Conservation (phyloP, 2,113 vertebrate genomes). For the Petromus typicus region DNA sequence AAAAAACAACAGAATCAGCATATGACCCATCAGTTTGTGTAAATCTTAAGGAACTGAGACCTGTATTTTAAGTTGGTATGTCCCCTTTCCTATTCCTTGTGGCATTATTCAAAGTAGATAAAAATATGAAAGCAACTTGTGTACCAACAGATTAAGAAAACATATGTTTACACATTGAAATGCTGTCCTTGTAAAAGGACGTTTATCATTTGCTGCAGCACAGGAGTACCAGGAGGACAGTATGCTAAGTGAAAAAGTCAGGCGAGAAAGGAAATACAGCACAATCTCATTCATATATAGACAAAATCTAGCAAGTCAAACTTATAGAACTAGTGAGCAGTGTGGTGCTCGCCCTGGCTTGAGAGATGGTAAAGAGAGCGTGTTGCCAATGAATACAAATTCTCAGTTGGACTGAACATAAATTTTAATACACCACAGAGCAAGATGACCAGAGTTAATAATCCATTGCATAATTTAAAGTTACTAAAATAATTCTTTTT, state of each 20-base stretch:
- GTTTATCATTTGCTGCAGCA: neutral
- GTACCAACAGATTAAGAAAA: neutral
- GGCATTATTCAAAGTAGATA: neutral
- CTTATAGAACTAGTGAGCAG: no score
- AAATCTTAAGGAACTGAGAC: neutral
- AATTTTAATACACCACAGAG: neutral
- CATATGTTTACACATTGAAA: neutral
- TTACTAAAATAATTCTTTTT: neutral
- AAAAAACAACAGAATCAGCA: neutral
- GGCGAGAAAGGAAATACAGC: neutral
- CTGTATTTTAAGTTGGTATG: neutral
- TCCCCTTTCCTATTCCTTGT: no score
- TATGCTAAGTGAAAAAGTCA: neutral
- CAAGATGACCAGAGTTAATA: neutral
- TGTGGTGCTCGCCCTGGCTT: no score
- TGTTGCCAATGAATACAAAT: neutral
- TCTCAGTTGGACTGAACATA: neutral
- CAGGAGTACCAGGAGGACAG: neutral
- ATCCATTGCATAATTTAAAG: neutral
- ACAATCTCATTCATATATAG: neutral
- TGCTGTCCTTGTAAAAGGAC: neutral
- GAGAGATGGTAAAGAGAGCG: neutral
- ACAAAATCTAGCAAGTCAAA: neutral
- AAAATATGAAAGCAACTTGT: neutral
- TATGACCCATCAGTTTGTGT: neutral